Conservation (phyloP, 2,888 invertebrate genomes). For the Zygaena filipendulae region DNA sequence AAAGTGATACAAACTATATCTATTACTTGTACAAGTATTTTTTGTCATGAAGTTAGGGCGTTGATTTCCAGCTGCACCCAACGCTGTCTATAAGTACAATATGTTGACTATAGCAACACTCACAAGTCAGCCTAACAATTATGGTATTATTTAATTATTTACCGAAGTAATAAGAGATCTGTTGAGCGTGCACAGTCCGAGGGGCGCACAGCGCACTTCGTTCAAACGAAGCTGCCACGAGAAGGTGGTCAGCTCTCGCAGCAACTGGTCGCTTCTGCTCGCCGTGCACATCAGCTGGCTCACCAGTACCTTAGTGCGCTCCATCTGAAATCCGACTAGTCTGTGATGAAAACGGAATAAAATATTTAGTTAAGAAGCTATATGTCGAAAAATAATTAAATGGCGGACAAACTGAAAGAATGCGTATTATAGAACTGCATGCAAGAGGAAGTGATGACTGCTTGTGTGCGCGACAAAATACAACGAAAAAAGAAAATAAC, state of each 20-base stretch:
- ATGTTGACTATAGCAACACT: too few species aligned
- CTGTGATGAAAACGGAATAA: conserved; percentile 4
- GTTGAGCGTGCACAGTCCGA: conserved; percentile 46
- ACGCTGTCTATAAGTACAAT: too few species aligned
- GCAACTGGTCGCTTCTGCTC: conserved; percentile 26
- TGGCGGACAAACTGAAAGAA: too few species aligned
- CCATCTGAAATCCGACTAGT: conserved; percentile 17
- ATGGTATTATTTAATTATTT: conserved; percentile 9
- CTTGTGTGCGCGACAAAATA: too few species aligned
- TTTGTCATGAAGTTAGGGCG: too few species aligned
- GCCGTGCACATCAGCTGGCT: conserved; percentile 21
- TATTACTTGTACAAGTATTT: too few species aligned
- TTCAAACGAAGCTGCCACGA: conserved; percentile 42
- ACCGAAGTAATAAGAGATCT: conserved; percentile 48
- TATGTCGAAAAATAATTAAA: too few species aligned
- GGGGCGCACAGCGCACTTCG: conserved; percentile 42
- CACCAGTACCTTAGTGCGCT: conserved; percentile 18
- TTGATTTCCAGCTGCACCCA: too few species aligned
- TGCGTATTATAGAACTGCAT: too few species aligned
- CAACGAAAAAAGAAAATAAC: too few species aligned
- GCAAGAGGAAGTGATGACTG: too few species aligned
- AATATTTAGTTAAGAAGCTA: conserved; percentile 1
- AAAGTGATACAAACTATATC: too few species aligned
- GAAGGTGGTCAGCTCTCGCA: conserved; percentile 43
- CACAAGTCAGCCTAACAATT: background rate